Percentiles rank a stretch among this genome's conserved stretches.
Conservation (phyloP, 1,140 invertebrate species). For the Lamellibrachia luymesi region DNA sequence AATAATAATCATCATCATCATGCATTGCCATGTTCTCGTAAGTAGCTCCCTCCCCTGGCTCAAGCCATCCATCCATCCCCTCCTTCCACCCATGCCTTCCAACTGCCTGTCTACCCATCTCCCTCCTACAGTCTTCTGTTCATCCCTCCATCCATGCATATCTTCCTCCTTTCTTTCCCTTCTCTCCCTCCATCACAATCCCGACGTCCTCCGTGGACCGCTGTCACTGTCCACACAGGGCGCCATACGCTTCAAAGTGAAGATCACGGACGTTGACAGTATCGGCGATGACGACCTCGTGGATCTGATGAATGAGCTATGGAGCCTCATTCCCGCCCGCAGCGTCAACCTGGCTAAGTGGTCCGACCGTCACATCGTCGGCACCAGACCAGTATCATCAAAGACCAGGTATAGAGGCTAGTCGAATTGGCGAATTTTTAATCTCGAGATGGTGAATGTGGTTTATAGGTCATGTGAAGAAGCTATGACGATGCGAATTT, state of each 20-base stretch:
- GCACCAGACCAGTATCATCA: neutral
- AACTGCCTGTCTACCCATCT: neutral
- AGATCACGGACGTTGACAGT: neutral
- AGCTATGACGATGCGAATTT: too few relatives aligned
- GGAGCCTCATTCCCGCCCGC: neutral
- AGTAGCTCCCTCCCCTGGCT: too few relatives aligned
- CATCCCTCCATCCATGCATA: neutral
- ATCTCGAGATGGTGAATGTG: too few relatives aligned
- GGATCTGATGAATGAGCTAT: neutral
- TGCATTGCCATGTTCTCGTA: too few relatives aligned
- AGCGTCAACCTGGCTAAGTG: neutral
- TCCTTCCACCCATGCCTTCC: neutral
- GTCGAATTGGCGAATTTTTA: too few relatives aligned
- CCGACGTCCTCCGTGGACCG: neutral
- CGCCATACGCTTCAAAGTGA: neutral
- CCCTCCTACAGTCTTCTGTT: neutral
- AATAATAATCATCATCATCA: too few relatives aligned
- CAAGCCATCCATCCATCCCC: neutral
- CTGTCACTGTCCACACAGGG: neutral
- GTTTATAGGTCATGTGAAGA: too few relatives aligned
- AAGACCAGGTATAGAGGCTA: too few relatives aligned
- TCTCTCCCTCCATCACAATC: neutral
- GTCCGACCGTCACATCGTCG: neutral
- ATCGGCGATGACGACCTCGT: neutral
- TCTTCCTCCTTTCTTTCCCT: neutral